Evolutionary conservation across 2,797 vertebrate genomes (phyloP).

Genomic region (Amblyopsis hoosieri): DNA sequence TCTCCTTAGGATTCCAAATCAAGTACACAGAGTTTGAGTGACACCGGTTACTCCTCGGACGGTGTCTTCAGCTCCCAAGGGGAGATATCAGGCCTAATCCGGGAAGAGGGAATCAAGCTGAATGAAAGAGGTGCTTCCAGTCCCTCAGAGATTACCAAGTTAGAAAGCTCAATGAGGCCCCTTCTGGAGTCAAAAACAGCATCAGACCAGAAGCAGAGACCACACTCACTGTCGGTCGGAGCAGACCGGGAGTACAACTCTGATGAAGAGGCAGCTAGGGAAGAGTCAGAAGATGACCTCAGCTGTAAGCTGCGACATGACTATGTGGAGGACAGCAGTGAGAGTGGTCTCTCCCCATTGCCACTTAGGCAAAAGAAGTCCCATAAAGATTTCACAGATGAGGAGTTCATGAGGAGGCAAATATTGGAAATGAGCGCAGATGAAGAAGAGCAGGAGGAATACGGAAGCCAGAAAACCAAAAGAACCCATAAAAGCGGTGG

Average conservation of each 20-base stretch:
- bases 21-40: slow-evolving; percentile 94
- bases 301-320: slow-evolving; percentile 95
- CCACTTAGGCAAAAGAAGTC: slow-evolving; percentile 83
- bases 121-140: slow-evolving; percentile 87
- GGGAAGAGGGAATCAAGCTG: slow-evolving; percentile 90
- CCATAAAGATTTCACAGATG: slow-evolving; percentile 85
- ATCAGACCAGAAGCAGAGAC: slow-evolving; percentile 84
- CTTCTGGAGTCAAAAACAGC: slow-evolving; percentile 83
- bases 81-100: slow-evolving; percentile 92
- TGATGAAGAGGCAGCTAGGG: slow-evolving; percentile 85
- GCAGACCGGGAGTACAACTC: slow-evolving; percentile 87
- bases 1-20: slow-evolving; percentile 87
- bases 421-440: slow-evolving; percentile 99
- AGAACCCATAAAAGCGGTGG: slow-evolving; percentile 81
- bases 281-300: slow-evolving; percentile 93
- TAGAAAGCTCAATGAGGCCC: slow-evolving; percentile 91
- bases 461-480: slow-evolving; percentile 77
- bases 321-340: slow-evolving; percentile 97
- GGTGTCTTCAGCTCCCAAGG: slow-evolving; percentile 96
- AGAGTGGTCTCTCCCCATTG: slow-evolving; percentile 91
- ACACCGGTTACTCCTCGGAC: slow-evolving; percentile 97
- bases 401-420: slow-evolving; percentile 97
- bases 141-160: slow-evolving; percentile 91
- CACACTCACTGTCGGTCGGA: slow-evolving; percentile 90
- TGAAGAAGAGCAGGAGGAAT: slow-evolving; percentile 90